Conservation (phyloP, 2,113 vertebrate genomes). For the Xyliphius kryptos region DNA sequence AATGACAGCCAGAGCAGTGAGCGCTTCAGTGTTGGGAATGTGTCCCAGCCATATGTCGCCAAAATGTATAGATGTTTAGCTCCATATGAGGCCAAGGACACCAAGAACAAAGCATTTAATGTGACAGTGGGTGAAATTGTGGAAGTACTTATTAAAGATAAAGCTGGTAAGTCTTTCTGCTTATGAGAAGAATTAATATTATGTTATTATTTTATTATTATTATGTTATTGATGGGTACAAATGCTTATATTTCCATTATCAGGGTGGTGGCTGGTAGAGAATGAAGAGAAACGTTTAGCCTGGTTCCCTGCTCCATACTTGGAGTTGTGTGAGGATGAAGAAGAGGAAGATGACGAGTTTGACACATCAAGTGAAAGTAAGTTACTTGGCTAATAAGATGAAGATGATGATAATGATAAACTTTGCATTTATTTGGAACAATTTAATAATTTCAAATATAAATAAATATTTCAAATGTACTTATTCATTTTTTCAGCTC, state of each 20-base stretch:
- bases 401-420: no score
- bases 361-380: conserved; percentile 54
- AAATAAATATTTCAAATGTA: no score
- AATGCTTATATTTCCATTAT: no score
- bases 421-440: no score
- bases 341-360: conserved; percentile 35
- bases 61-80: conserved; percentile 74
- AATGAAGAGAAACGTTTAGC: conserved; percentile 70
- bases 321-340: conserved; percentile 61
- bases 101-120: conserved; percentile 68
- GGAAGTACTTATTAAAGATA: conserved; percentile 82
- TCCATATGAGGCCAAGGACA: conserved; percentile 77
- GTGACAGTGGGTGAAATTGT: conserved; percentile 61
- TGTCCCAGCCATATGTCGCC: conserved; percentile 64
- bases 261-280: conserved; percentile 95
- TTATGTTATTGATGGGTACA: no score
- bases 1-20: conserved; percentile 25
- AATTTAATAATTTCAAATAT: no score
- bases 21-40: background rate
- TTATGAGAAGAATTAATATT: no score
- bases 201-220: no score
- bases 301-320: conserved; percentile 89
- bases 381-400: no score
- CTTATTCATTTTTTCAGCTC: no score
- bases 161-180: conserved; percentile 67